Conservation (phyloP, 2,888 invertebrate genomes). For the Drosophila nr. medialis region DNA sequence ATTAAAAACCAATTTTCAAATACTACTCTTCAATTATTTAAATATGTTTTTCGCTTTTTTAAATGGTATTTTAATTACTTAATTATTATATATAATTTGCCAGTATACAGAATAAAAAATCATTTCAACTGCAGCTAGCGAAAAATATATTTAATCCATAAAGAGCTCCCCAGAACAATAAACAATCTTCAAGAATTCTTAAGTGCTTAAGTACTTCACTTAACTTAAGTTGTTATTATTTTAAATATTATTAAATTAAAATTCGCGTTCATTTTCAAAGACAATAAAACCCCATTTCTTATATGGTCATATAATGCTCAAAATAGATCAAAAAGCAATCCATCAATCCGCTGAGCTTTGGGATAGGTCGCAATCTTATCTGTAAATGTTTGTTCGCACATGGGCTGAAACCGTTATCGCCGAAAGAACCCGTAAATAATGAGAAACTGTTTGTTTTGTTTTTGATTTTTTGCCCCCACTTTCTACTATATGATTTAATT, state of each 20-base stretch:
- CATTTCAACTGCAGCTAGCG: too few relatives aligned
- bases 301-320: neutral
- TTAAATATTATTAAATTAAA: too few relatives aligned
- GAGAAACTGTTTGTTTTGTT: neutral
- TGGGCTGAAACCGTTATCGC: neutral
- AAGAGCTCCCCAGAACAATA: neutral
- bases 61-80: too few relatives aligned
- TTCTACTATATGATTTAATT: neutral
- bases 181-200: neutral
- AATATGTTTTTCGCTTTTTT: too few relatives aligned
- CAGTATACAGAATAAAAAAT: too few relatives aligned
- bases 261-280: too few relatives aligned
- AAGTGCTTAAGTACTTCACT: neutral
- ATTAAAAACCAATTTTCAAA: neutral
- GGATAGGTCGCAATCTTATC: conserved; percentile 9
- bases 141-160: neutral
- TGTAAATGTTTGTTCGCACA: neutral
- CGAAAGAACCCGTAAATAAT: neutral
- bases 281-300: neutral
- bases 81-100: neutral
- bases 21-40: too few relatives aligned
- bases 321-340: neutral
- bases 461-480: neutral
- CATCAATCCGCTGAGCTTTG: conserved; percentile 1
- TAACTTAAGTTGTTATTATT: too few relatives aligned